Evolutionary conservation across 2,113 vertebrate genomes (phyloP).

Genomic region (Apistogramma diplotaenia): DNA sequence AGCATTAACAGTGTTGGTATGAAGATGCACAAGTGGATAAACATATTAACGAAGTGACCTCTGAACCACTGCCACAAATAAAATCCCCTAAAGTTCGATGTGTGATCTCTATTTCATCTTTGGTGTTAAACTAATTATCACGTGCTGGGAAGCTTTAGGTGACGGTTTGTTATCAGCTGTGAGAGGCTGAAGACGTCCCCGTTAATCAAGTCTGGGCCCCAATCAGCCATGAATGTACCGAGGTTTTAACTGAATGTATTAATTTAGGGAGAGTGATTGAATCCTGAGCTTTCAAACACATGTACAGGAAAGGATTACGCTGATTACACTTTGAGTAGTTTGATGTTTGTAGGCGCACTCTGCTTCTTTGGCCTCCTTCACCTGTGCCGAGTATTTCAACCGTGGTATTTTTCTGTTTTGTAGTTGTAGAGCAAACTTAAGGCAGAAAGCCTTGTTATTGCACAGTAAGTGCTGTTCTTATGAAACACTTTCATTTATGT

Average conservation of each 20-base stretch:
- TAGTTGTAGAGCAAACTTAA: not conserved
- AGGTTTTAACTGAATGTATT: not conserved
- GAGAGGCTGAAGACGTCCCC: not conserved
- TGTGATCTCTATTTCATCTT: rapidly evolving
- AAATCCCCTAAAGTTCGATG: not conserved
- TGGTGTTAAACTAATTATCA: not conserved
- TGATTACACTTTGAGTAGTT: not conserved
- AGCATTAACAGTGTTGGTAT: not conserved
- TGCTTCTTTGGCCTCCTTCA: not conserved
- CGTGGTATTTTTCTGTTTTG: not conserved
- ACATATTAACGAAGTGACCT: not conserved
- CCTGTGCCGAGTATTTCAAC: rapidly evolving
- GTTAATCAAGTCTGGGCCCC: not conserved
- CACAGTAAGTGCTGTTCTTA: not conserved
- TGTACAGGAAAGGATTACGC: not conserved
- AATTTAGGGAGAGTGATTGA: not conserved
- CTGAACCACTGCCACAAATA: not conserved
- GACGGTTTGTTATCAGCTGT: not conserved
- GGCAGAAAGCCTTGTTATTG: too few species aligned
- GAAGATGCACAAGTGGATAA: not conserved
- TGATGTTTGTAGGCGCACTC: not conserved
- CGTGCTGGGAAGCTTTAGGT: not conserved
- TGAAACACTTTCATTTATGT: not conserved
- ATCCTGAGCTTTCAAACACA: not conserved
- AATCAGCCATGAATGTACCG: not conserved